Evolutionary conservation across 1,140 invertebrate species (phyloP), one percentile per base, ranked within the genome.

Genomic region (Bombus superbus): DNA sequence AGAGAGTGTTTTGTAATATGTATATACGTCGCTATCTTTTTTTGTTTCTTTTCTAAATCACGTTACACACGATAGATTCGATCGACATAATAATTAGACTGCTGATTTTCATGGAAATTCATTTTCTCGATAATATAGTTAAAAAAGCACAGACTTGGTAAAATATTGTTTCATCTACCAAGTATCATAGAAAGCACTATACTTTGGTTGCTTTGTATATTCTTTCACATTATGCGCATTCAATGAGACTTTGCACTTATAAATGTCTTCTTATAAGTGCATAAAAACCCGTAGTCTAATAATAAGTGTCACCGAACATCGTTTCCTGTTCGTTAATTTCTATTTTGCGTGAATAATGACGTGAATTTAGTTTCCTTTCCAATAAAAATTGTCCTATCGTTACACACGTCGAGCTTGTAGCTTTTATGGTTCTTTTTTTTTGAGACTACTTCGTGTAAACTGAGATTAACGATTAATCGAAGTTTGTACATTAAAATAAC

Each of bases 1-100:
- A 68, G 68, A 83, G 80, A 71, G 59, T 72, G 32, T 71, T 47
- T 47, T 47, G 84, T 75, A 74, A 81, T 47, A 72, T 72, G 40
- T 57, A 71, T 59, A 59, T 42, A 79, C 35, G 66, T 64, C 32
- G 53, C 42, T 73, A 80, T 68, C 66, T 64, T 42, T 11, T 8
- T 28, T 22, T 32, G 32, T 32, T 32, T 32, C 32, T 32, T 18
- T n/a, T 13, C 1, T 59, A 73, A 40, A 82, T 82, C 57, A 59
- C 81, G 42, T 82, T 82, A 82, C 28, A 42, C 57, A 74, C 15
- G 69, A 42, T 42, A 72, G 38, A 62, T 64, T 82, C 80, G 35
- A 74, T 13, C 5, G 32, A 57, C 25, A 57, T 38, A 57, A 57
- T 44, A 42, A 40, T 42, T 47, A 53, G 47, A 53, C 47, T 53